Evolutionary conservation across 2,888 invertebrate species (phyloP), one percentile per base, ranked within the genome.

Genomic region (Drosophila basisetae): DNA sequence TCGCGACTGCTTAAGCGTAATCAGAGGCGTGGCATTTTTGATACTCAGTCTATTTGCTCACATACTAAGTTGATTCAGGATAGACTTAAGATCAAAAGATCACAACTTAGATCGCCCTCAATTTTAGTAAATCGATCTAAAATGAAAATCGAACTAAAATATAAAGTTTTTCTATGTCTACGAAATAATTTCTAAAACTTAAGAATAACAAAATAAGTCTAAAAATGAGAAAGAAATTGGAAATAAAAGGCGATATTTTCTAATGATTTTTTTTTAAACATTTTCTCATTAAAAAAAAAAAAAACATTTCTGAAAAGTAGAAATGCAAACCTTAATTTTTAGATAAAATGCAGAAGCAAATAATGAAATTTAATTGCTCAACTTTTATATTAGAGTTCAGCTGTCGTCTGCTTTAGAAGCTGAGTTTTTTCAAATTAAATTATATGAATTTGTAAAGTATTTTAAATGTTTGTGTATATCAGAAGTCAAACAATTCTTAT

Each of bases 21-120:
- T 74, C 69, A 69, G 64, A n/a, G 67, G 53, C 58, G 68, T 41
- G 68, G 9, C 59, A 53, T 30, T 67, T 13, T 2, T 18, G 50
- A 18, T 18, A 50, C 25, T 9, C 13, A 22, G 47, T 22, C 7
- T 7, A 47, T 47, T 22, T 22, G 47, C 47, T 22, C 4, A 2
- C 22, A 9, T 7, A 25, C 25, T 25, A 47, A 25, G 22, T 47
- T 47, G 22, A 16, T 13, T 47, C 9, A 1, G 25, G 7, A 7
- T 47, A 9, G 16, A 47, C 9, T 47, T 2, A 16, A 25, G 47
- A 4, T 47, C 25, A 2, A 9, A 25, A 47, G 16, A 16, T 47
- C 25, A 1, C 47, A 25, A 47, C 22, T 9, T 22, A 25, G 22
- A 16, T 22, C 11, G n/a, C 2, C 6, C 22, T 22, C 47, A 4